A percentile compares a stretch with the other conserved stretches of the same genome.
These are phyloP conservation scores for Apotomis capreana DNA, from an alignment of 2,888 invertebrate genomes.

Conservation along the genomic window DNA sequence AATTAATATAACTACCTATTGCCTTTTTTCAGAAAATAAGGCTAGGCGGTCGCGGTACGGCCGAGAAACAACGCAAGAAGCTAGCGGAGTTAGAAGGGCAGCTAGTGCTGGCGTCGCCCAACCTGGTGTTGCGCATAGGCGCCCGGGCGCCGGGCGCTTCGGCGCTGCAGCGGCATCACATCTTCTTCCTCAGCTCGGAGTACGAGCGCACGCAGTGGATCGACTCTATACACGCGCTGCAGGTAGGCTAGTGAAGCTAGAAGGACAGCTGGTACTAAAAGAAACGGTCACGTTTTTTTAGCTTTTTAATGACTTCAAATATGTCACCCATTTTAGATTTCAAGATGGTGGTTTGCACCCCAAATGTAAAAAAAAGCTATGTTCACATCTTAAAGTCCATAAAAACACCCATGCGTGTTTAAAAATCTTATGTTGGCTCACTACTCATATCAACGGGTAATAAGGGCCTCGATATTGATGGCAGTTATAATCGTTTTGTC, in stretches of 20 bases:
- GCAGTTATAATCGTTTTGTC: too few species aligned
- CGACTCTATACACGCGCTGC: conserved; percentile 93
- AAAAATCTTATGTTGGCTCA: too few species aligned
- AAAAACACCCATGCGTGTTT: too few species aligned
- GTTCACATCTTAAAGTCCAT: too few species aligned
- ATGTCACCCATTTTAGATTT: too few species aligned
- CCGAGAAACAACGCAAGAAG: conserved; percentile 95
- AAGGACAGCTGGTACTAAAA: neutral
- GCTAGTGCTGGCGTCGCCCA: conserved; percentile 94
- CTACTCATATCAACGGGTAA: too few species aligned
- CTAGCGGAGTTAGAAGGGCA: conserved; percentile 95
- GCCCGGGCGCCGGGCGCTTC: conserved; percentile 83
- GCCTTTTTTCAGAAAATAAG: conserved; percentile 80
- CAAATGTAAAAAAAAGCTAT: too few species aligned
- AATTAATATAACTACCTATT: too few species aligned
- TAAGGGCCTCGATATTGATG: too few species aligned
- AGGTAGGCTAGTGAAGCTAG: conserved; percentile 69
- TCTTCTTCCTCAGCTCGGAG: conserved; percentile 96
- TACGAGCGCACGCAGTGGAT: conserved; percentile 97
- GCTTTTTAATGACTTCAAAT: neutral
- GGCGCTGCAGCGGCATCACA: conserved; percentile 86
- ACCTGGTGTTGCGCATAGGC: conserved; percentile 91
- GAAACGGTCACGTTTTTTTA: neutral
- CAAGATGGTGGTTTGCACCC: too few species aligned
- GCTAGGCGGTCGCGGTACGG: conserved; percentile 83